These are phyloP conservation scores for Furcifer pardalis DNA, from an alignment of 2,797 vertebrate genomes.

Conservation along the genomic window DNA sequence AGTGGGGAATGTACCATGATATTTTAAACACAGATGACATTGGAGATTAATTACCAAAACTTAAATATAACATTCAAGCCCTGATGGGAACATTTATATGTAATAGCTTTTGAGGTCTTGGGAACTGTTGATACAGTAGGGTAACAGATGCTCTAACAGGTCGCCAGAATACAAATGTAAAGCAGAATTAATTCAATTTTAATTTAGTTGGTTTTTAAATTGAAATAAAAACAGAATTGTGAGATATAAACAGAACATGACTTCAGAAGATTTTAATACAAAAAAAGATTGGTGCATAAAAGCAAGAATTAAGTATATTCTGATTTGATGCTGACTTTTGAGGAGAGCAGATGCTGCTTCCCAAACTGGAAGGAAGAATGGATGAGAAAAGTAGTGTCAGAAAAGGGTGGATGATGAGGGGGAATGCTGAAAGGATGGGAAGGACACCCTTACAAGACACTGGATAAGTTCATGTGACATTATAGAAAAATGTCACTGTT, in stretches of 20 bases:
- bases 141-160: slow-evolving; percentile 33
- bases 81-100: slow-evolving; percentile 46
- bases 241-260: slow-evolving; percentile 5
- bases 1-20: slow-evolving; percentile 7
- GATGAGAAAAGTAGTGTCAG: not conserved
- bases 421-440: not conserved
- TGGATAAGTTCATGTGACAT: not conserved
- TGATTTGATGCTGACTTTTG: not conserved
- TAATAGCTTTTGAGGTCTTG: slow-evolving; percentile 27
- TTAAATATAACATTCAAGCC: slow-evolving; percentile 52
- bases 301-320: not conserved
- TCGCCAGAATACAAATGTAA: slow-evolving; percentile 33
- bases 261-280: not conserved
- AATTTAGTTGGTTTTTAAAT: slow-evolving; percentile 15
- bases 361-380: not conserved
- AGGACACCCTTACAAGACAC: not conserved
- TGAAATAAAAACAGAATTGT: slow-evolving; percentile 11
- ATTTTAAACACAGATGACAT: slow-evolving; percentile 43
- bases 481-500: not conserved
- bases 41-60: slow-evolving; percentile 46
- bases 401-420: not conserved
- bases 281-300: not conserved
- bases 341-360: not conserved
- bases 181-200: slow-evolving; percentile 30
- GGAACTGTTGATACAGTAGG: slow-evolving; percentile 32